These are phyloP conservation scores for Naso thynnoides DNA, from an alignment of 2,797 vertebrate genomes.

Conservation along the genomic window DNA sequence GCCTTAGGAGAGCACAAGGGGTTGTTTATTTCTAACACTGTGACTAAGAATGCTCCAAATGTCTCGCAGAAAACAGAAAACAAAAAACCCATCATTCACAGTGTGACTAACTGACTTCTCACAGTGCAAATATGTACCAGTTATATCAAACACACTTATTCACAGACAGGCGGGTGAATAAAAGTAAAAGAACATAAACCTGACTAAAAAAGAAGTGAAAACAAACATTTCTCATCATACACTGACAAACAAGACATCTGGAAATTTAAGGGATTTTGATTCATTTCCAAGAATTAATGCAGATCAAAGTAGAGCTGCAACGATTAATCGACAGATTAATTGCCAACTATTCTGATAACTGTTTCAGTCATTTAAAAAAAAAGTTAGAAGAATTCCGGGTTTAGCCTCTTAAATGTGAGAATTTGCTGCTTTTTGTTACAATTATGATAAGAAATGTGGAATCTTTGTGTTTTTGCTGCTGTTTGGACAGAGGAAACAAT, in stretches of 20 bases:
- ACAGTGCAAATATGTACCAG: neutral
- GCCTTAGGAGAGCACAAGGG: conserved; percentile 6
- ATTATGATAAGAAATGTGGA: no score
- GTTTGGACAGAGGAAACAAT: no score
- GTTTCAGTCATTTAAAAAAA: no score
- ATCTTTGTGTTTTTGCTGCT: no score
- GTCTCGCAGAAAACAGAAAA: conserved; percentile 8
- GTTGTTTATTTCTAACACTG: conserved; percentile 32
- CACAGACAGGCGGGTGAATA: neutral
- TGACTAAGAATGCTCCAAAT: conserved; percentile 17
- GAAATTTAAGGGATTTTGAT: neutral
- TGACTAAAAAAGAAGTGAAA: neutral
- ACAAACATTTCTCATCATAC: neutral
- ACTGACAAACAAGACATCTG: neutral
- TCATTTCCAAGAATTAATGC: neutral
- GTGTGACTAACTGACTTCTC: neutral
- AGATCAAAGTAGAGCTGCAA: neutral
- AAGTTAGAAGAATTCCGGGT: no score
- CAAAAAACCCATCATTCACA: neutral
- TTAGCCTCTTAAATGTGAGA: no score
- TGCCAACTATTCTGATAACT: no score
- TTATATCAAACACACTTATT: conserved; percentile 20
- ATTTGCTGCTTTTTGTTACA: no score
- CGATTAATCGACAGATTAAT: no score
- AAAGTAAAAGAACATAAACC: neutral